Conservation (phyloP, 2,797 vertebrate species). For the Hybognathus amarus region DNA sequence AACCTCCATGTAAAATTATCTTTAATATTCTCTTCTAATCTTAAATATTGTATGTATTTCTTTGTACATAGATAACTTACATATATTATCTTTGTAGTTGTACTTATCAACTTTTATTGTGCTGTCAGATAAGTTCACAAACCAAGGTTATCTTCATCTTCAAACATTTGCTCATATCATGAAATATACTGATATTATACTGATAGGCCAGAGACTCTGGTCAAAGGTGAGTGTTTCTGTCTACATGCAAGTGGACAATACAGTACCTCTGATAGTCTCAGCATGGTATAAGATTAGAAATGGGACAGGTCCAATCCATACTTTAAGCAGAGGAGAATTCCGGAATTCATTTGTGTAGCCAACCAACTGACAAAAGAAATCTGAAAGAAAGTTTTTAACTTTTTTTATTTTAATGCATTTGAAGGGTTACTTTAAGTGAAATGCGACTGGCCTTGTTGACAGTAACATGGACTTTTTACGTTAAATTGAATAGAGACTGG, state of each 20-base stretch:
- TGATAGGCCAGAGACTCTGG: background rate
- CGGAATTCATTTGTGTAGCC: constrained; percentile 56
- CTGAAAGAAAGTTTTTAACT: constrained; percentile 68
- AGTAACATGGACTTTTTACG: background rate
- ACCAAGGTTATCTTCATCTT: background rate
- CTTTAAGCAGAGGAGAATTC: constrained; percentile 77
- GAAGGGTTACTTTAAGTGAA: background rate
- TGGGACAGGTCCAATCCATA: constrained; percentile 89
- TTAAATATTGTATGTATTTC: background rate
- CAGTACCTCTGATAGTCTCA: constrained; percentile 88
- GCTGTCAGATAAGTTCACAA: background rate
- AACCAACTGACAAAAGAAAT: constrained; percentile 86
- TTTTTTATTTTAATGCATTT: background rate
- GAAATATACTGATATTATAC: background rate
- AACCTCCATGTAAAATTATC: background rate
- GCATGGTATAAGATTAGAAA: constrained; percentile 80
- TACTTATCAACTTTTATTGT: background rate
- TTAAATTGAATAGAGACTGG: background rate
- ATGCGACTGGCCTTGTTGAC: background rate
- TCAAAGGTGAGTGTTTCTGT: background rate
- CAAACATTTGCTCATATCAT: background rate
- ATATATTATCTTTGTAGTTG: background rate
- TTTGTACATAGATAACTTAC: background rate
- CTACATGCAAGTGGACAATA: background rate
- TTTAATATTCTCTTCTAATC: constrained; percentile 1